These are phyloP conservation scores for Cepphus grylle DNA, from an alignment of 2,113 vertebrate genomes.

Conservation along the genomic window DNA sequence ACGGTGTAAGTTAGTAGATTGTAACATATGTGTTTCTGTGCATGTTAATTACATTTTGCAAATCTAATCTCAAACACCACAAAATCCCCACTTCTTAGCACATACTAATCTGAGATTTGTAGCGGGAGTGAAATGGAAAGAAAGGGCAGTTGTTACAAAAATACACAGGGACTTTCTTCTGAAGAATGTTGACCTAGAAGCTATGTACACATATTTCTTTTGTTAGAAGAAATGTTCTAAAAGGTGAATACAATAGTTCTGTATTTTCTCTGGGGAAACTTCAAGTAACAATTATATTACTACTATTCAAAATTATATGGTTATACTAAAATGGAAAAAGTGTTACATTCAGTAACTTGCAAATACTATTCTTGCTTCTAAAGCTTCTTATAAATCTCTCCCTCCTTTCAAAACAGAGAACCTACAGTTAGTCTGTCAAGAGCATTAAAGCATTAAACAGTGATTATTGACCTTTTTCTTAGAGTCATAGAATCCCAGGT, in stretches of 20 bases:
- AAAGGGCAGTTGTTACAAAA: slow-evolving; percentile 2
- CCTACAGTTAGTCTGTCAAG: background rate
- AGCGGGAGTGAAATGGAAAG: background rate
- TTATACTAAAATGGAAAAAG: background rate
- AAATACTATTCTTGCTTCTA: background rate
- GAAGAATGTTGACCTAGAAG: slow-evolving; percentile 24
- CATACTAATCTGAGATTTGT: background rate
- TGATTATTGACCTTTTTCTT: background rate
- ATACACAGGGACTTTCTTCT: background rate
- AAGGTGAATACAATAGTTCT: background rate
- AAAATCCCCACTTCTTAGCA: background rate
- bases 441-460: background rate
- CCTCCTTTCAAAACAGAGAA: background rate
- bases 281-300: background rate
- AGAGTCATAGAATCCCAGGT: background rate
- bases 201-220: slow-evolving; percentile 35
- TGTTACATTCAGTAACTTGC: background rate
- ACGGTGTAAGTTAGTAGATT: background rate
- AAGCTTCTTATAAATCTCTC: background rate
- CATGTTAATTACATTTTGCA: background rate
- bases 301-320: background rate
- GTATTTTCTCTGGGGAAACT: background rate
- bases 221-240: slow-evolving; percentile 29
- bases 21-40: background rate
- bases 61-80: background rate